A percentile compares a stretch with the other conserved stretches of the same genome.
Evolutionary conservation across 2,797 vertebrate species (phyloP).

Genomic region (Dermochelys coriacea): DNA sequence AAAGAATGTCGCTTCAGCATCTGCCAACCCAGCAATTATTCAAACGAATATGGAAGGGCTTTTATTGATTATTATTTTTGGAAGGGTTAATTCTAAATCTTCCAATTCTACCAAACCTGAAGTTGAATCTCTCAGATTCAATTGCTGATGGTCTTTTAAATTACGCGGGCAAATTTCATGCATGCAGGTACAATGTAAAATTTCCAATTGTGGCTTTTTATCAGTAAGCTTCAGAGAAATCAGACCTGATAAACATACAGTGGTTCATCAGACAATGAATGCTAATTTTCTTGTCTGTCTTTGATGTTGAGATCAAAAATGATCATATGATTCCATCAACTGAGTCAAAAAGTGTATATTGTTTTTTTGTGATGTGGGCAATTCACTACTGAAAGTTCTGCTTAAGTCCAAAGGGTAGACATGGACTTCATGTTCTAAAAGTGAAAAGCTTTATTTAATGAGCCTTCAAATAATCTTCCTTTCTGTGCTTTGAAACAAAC

Average conservation of each 20-base stretch:
- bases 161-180: not conserved
- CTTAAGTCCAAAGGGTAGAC: not conserved
- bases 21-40: not conserved
- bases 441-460: slow-evolving; percentile 38
- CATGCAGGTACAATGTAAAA: not conserved
- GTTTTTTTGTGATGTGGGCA: not conserved
- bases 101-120: not conserved
- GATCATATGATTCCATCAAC: not conserved
- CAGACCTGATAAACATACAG: not conserved
- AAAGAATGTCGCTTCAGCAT: not conserved
- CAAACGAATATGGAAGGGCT: not conserved
- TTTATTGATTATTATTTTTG: not conserved
- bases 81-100: not conserved
- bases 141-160: not conserved
- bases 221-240: not conserved
- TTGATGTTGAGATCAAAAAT: not conserved
- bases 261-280: not conserved
- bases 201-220: not conserved
- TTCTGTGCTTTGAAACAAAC: no score
- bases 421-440: not conserved
- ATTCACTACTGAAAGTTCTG: not conserved
- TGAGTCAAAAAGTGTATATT: not conserved
- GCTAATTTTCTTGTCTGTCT: not conserved
- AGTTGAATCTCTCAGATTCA: not conserved
- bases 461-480: not conserved